phyloP scores from a whole-genome alignment of 1,140 invertebrate genomes.

The Eurosta solidaginis region DNA sequence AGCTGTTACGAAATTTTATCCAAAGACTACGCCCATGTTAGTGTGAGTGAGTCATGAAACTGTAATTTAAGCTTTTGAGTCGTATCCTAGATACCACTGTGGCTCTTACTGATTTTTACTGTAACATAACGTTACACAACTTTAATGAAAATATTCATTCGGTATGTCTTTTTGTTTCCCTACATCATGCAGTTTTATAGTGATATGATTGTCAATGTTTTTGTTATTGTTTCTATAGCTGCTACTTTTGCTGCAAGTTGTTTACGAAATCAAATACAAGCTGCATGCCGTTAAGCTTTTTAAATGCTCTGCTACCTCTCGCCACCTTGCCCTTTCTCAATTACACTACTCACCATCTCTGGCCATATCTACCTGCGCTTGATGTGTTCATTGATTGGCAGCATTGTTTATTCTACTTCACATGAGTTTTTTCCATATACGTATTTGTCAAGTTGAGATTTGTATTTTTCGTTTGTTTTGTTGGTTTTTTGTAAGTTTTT shows the following conservation, averaged over 20 bases:
- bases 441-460: conserved; percentile 6
- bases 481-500: background rate
- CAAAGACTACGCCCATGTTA: background rate
- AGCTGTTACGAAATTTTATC: conserved; percentile 1
- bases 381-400: conserved; percentile 15
- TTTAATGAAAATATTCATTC: conserved; percentile 1
- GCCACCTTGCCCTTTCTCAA: background rate
- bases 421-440: background rate
- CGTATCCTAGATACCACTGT: no score
- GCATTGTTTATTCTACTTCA: background rate
- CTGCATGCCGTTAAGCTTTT: background rate
- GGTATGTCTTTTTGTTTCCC: background rate
- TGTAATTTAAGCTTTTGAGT: background rate
- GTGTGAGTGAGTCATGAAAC: background rate
- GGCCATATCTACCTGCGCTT: background rate
- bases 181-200: background rate
- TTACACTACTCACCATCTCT: background rate
- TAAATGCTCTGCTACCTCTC: background rate
- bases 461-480: background rate
- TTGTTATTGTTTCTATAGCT: background rate
- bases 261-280: background rate
- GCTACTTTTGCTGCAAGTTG: background rate
- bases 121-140: background rate
- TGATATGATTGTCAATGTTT: no score
- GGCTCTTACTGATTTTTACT: no score